These are phyloP conservation scores for Loriculus beryllinus DNA, from an alignment of 2,797 vertebrate genomes.

Conservation along the genomic window DNA sequence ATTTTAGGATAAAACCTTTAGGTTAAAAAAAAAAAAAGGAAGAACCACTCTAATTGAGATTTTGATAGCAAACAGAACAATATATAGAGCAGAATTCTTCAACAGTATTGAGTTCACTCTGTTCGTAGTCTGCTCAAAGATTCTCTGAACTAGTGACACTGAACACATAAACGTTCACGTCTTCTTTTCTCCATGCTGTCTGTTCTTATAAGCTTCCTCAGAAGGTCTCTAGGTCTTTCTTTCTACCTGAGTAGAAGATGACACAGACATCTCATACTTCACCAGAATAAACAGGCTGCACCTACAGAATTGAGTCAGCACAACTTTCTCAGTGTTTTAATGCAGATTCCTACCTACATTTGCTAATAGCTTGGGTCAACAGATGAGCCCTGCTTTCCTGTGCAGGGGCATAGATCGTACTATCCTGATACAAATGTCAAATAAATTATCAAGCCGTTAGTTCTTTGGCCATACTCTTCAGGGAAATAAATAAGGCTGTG, in stretches of 20 bases:
- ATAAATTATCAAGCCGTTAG: slow-evolving; percentile 9
- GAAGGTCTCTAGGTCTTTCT: not conserved
- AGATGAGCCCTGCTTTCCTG: not conserved
- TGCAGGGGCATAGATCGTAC: slow-evolving; percentile 11
- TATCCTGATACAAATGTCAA: slow-evolving; percentile 36
- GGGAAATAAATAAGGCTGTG: slow-evolving; percentile 49
- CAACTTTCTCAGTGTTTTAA: not conserved
- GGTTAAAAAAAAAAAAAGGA: not conserved
- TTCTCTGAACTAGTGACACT: not conserved
- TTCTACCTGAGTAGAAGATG: not conserved
- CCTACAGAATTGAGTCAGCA: slow-evolving; percentile 19
- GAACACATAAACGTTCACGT: not conserved
- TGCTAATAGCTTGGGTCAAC: slow-evolving; percentile 20
- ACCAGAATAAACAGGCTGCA: not conserved
- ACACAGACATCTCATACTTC: not conserved
- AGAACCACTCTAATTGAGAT: not conserved
- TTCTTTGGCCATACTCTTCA: not conserved
- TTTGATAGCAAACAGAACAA: not conserved
- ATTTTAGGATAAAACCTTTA: not conserved
- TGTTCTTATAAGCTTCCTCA: not conserved
- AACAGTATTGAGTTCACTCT: not conserved
- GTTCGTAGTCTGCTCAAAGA: not conserved
- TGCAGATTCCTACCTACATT: not conserved
- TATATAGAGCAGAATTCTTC: rapidly evolving
- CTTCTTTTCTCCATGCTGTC: not conserved